phyloP scores from a whole-genome alignment of 2,888 invertebrate genomes.

The Buathra laborator region DNA sequence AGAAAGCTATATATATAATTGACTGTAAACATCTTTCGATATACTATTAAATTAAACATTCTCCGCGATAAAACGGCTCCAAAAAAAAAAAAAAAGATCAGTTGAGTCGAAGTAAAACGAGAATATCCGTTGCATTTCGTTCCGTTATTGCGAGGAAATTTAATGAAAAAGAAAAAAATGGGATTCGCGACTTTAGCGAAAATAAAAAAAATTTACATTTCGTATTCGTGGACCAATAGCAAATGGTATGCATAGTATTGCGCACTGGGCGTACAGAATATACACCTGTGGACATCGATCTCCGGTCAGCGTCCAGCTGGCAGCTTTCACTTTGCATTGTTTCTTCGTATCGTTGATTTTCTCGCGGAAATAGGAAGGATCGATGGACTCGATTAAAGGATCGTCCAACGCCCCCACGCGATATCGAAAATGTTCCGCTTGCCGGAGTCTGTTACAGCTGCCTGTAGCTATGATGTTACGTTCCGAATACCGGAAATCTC shows the following conservation, averaged over 20 bases:
- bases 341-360: constrained; percentile 64
- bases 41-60: neutral
- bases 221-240: constrained; percentile 1
- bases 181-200: neutral
- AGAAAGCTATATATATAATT: constrained; percentile 13
- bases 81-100: neutral
- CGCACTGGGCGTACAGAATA: constrained; percentile 8
- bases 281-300: constrained; percentile 66
- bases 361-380: constrained; percentile 67
- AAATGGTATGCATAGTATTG: constrained; percentile 12
- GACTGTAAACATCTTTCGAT: neutral
- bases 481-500: neutral
- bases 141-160: neutral
- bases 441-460: constrained; percentile 24
- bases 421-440: constrained; percentile 49
- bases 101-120: neutral
- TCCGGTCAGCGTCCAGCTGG: constrained; percentile 18
- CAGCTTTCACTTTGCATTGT: constrained; percentile 71
- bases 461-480: neutral
- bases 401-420: constrained; percentile 14
- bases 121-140: neutral
- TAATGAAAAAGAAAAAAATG: neutral
- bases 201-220: neutral
- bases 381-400: constrained; percentile 64
- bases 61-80: neutral